These are phyloP conservation scores for Hipparchia sbordonii DNA, from an alignment of 2,888 invertebrate species.

Conservation along the genomic window DNA sequence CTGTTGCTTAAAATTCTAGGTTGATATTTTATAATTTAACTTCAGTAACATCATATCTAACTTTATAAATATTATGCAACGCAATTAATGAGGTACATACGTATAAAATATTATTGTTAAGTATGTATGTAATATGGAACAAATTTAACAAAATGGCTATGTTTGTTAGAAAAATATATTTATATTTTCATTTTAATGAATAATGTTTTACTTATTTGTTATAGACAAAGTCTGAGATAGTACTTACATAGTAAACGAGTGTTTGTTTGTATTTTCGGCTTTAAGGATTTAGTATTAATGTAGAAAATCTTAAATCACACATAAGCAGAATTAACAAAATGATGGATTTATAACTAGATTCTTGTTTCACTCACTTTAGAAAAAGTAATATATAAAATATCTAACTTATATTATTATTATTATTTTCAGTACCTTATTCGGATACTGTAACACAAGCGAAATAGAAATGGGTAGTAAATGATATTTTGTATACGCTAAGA, in stretches of 20 bases:
- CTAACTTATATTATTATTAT: too few relatives aligned
- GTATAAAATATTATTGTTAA: background rate
- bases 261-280: conserved; percentile 30
- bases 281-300: conserved; percentile 27
- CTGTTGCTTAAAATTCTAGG: background rate
- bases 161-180: conserved; percentile 18
- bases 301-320: conserved; percentile 14
- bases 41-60: background rate
- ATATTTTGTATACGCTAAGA: conserved; percentile 3
- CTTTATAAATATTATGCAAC: background rate
- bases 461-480: conserved; percentile 7
- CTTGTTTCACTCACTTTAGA: conserved; percentile 22
- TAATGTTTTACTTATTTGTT: conserved; percentile 34
- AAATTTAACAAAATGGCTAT: conserved; percentile 21
- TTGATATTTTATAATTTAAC: background rate
- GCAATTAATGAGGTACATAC: conserved; percentile 6
- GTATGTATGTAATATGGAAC: background rate
- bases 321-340: conserved; percentile 10
- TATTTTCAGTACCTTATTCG: background rate
- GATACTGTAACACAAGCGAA: conserved; percentile 1
- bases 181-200: conserved; percentile 19
- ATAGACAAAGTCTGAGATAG: conserved; percentile 42
- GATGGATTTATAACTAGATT: conserved; percentile 18
- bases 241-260: conserved; percentile 33
- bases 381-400: background rate